Percentiles rank a stretch among this genome's conserved stretches.
phyloP scores from a whole-genome alignment of 2,113 vertebrate species.

The Neogobius melanostomus region DNA sequence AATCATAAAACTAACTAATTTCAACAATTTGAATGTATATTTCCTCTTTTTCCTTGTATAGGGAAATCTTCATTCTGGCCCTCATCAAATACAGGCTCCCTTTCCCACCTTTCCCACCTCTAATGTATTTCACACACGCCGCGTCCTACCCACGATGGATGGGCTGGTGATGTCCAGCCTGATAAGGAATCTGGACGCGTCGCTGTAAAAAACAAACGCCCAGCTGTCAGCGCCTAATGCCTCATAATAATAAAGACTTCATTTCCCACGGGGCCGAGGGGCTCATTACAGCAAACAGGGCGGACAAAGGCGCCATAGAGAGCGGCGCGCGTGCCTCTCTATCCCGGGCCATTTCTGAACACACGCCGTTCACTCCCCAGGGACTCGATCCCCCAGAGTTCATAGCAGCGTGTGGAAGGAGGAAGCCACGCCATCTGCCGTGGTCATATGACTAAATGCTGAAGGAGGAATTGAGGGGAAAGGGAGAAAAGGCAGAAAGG shows the following conservation, averaged over 20 bases:
- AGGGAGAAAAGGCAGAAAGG: not conserved
- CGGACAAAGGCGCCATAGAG: conserved; percentile 17
- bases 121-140: not conserved
- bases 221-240: conserved; percentile 41
- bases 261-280: conserved; percentile 42
- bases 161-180: not conserved
- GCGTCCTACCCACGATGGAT: not conserved
- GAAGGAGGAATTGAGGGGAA: not conserved
- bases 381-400: conserved; percentile 60
- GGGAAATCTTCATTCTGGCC: too few species aligned
- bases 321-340: conserved; percentile 8
- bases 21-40: too few species aligned
- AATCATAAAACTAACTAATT: too few species aligned
- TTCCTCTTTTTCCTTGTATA: too few species aligned
- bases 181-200: not conserved
- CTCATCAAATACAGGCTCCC: too few species aligned
- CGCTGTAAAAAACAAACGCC: conserved; percentile 8
- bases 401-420: conserved; percentile 59
- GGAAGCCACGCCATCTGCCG: conserved; percentile 61
- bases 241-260: conserved; percentile 39
- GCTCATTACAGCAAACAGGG: conserved; percentile 37
- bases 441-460: not conserved
- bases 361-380: conserved; percentile 33
- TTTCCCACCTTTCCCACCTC: not conserved
- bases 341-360: conserved; percentile 1